phyloP scores from a whole-genome alignment of 2,888 invertebrate genomes.

The Drosophila nr. perissopoda region DNA sequence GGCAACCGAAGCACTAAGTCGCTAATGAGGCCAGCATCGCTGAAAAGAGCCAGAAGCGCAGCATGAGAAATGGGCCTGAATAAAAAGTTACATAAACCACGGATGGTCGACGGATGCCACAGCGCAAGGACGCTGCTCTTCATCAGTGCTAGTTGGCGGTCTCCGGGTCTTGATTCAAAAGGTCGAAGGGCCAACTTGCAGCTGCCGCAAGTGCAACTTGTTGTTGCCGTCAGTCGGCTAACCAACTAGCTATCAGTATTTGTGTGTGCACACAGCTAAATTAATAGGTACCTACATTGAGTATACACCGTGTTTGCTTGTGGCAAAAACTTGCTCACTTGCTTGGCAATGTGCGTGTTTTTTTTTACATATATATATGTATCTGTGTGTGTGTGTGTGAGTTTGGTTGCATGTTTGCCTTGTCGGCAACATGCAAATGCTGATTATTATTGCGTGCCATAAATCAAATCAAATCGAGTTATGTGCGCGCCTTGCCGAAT shows the following conservation, averaged over 20 bases:
- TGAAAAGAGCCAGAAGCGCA: constrained; percentile 53
- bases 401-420: constrained; percentile 6
- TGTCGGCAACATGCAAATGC: constrained; percentile 64
- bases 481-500: constrained; percentile 67
- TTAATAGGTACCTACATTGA: constrained; percentile 20
- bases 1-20: constrained; percentile 52
- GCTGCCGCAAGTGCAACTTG: constrained; percentile 71
- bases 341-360: neutral
- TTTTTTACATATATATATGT: neutral
- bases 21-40: constrained; percentile 71
- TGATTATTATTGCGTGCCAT: constrained; percentile 80
- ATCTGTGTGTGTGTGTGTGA: neutral
- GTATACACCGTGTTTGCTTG: constrained; percentile 54
- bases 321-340: constrained; percentile 8
- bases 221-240: constrained; percentile 42
- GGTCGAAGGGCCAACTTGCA: constrained; percentile 45
- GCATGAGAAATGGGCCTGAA: constrained; percentile 45
- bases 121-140: constrained; percentile 46
- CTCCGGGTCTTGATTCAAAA: constrained; percentile 17
- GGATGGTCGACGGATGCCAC: constrained; percentile 14
- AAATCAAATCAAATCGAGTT: constrained; percentile 76
- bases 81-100: constrained; percentile 49
- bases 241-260: constrained; percentile 23
- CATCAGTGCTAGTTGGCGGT: constrained; percentile 37
- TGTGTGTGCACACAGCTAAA: constrained; percentile 4